These are phyloP conservation scores for Chaetorhynchus papuensis DNA, from an alignment of 2,113 vertebrate species.

Conservation along the genomic window DNA sequence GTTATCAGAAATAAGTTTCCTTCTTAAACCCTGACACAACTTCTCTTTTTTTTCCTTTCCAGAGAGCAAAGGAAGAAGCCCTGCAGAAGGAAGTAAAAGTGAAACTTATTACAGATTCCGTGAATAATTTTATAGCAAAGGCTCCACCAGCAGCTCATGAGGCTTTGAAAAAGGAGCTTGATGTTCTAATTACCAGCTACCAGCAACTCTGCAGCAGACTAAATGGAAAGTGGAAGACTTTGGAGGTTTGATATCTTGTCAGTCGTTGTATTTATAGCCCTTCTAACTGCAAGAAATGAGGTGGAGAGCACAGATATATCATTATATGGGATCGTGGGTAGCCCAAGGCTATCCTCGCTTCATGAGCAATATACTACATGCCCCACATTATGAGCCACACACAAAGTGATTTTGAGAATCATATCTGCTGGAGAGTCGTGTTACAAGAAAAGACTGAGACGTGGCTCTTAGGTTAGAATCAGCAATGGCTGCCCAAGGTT, in stretches of 20 bases:
- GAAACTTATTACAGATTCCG: slow-evolving; percentile 89
- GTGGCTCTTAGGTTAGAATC: background rate
- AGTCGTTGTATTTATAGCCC: background rate
- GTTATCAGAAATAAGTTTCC: background rate
- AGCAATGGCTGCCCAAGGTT: background rate
- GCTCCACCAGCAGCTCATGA: slow-evolving; percentile 91
- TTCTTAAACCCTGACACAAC: background rate
- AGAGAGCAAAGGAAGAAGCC: slow-evolving; percentile 95
- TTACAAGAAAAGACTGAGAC: background rate
- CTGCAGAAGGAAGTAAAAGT: slow-evolving; percentile 95
- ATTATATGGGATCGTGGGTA: background rate
- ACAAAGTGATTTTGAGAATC: background rate
- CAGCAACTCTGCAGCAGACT: slow-evolving; percentile 93
- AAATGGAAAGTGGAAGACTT: slow-evolving; percentile 93
- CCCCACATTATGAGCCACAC: background rate
- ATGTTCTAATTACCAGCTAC: slow-evolving; percentile 87
- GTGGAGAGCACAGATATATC: background rate
- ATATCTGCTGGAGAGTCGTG: background rate
- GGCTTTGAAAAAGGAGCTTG: slow-evolving; percentile 88
- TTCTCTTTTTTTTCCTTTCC: background rate
- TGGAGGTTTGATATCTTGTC: slow-evolving; percentile 81
- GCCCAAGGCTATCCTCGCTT: background rate
- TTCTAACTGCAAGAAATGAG: background rate
- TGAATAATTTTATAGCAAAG: slow-evolving; percentile 90
- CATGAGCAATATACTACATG: background rate